A percentile compares a stretch with the other conserved stretches of the same genome.
These are phyloP conservation scores for Zaprionus ghesquierei DNA, from an alignment of 1,140 invertebrate species.

Conservation along the genomic window DNA sequence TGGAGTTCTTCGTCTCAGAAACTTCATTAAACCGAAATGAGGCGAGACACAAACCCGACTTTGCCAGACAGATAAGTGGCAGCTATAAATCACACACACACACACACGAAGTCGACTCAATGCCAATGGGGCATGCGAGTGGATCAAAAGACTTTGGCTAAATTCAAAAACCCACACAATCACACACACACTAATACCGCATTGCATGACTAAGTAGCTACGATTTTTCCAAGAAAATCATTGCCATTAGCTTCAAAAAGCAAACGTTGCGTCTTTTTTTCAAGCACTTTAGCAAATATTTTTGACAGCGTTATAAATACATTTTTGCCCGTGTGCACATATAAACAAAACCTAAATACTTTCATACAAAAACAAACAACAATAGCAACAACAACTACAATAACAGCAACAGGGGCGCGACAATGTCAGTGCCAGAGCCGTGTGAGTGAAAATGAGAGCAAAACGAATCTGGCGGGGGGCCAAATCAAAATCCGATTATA, in stretches of 20 bases:
- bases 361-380: constrained; percentile 36
- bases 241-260: constrained; percentile 20
- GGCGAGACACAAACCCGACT: constrained; percentile 24
- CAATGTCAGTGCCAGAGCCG: constrained; percentile 75
- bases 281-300: constrained; percentile 33
- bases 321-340: constrained; percentile 33
- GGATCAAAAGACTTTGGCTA: constrained; percentile 49
- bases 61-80: constrained; percentile 46
- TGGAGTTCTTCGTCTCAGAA: background rate
- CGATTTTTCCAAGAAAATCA: constrained; percentile 25
- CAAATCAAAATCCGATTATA: constrained; percentile 66
- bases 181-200: background rate
- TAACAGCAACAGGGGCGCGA: constrained; percentile 36
- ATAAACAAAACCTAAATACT: constrained; percentile 66
- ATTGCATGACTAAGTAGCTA: constrained; percentile 14
- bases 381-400: constrained; percentile 5
- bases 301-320: constrained; percentile 71
- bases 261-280: constrained; percentile 16
- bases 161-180: constrained; percentile 32
- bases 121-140: constrained; percentile 49
- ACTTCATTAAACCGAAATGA: constrained; percentile 67
- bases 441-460: constrained; percentile 68
- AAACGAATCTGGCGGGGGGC: constrained; percentile 63
- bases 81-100: constrained; percentile 47
- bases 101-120: constrained; percentile 13